phyloP scores from a whole-genome alignment of 2,113 vertebrate species.

The Salvator merianae region DNA sequence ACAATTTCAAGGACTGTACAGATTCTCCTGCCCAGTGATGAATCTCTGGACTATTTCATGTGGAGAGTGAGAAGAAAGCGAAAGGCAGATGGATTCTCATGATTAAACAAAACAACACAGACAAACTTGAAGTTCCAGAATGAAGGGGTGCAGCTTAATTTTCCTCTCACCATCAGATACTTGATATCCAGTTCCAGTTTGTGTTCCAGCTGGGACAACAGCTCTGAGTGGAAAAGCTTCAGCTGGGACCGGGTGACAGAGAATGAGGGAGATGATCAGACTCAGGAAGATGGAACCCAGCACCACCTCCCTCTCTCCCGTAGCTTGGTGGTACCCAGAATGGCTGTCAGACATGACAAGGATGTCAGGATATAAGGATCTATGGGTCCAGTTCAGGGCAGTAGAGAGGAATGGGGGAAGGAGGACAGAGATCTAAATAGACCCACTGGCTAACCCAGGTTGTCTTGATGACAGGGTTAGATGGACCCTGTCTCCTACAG shows the following conservation, averaged over 20 bases:
- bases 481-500: no score
- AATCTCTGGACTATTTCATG: not conserved
- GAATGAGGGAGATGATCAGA: not conserved
- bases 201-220: constrained; percentile 83
- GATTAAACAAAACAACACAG: not conserved
- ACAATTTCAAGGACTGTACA: not conserved
- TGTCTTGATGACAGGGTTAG: not conserved
- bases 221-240: constrained; percentile 86
- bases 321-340: not conserved
- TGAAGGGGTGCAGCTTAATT: not conserved
- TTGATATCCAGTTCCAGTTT: constrained; percentile 87
- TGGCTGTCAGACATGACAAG: not conserved
- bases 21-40: not conserved
- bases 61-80: not conserved
- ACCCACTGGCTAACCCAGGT: not conserved
- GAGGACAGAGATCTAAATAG: not conserved
- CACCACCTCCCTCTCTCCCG: not conserved
- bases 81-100: not conserved
- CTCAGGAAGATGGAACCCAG: not conserved
- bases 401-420: not conserved
- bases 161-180: constrained; percentile 78
- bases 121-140: not conserved
- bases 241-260: constrained; percentile 63
- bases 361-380: not conserved
- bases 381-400: not conserved